Evolutionary conservation across 1,140 invertebrate genomes (phyloP).

Genomic region (Drosophila sturtevanti): DNA sequence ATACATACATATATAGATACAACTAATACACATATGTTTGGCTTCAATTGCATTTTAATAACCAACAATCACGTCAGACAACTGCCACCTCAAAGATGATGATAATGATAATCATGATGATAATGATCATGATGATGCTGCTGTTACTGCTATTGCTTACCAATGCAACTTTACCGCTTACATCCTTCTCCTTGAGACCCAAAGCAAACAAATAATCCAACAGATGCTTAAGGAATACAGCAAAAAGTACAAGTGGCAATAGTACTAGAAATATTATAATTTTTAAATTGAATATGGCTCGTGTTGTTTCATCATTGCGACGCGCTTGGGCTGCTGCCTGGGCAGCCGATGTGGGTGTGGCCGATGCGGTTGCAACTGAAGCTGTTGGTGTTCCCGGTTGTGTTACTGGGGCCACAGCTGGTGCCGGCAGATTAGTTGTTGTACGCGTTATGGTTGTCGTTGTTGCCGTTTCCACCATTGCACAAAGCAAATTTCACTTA

Average conservation of each 20-base stretch:
- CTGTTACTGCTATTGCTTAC: slow-evolving; percentile 55
- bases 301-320: slow-evolving; percentile 73
- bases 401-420: not conserved
- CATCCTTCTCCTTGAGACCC: slow-evolving; percentile 76
- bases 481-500: slow-evolving; percentile 29
- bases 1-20: not conserved
- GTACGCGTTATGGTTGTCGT: slow-evolving; percentile 73
- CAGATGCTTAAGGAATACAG: slow-evolving; percentile 72
- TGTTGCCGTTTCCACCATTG: slow-evolving; percentile 75
- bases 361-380: slow-evolving; percentile 26
- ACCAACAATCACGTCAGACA: slow-evolving; percentile 1
- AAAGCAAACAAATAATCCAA: slow-evolving; percentile 74
- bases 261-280: slow-evolving; percentile 63
- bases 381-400: slow-evolving; percentile 17
- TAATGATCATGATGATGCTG: not conserved
- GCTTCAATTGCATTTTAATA: not conserved
- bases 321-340: slow-evolving; percentile 40
- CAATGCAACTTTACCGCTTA: slow-evolving; percentile 77
- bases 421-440: slow-evolving; percentile 26
- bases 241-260: slow-evolving; percentile 66
- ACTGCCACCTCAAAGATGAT: not conserved
- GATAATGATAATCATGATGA: not conserved
- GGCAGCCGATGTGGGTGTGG: slow-evolving; percentile 43
- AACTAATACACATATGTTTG: not conserved
- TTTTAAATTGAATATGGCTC: slow-evolving; percentile 72